These are phyloP conservation scores for Phenganax subtilis DNA, from an alignment of 92 coral and sea anemone genomes.

Conservation along the genomic window DNA sequence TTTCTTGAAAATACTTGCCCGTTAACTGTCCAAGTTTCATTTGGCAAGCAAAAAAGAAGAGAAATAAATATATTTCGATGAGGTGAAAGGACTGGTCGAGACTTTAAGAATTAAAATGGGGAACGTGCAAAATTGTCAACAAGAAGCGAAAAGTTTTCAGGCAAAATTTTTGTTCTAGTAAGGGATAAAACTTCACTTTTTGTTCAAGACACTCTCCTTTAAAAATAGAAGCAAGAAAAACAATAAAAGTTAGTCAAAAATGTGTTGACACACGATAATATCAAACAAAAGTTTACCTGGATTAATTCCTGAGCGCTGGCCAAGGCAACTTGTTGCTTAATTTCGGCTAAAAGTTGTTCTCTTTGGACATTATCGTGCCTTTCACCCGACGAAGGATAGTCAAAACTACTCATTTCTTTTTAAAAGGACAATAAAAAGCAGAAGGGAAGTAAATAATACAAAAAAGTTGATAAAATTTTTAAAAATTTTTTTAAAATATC, in stretches of 20 bases:
- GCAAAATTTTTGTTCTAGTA: too few species aligned
- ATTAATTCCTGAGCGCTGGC: constrained; percentile 90
- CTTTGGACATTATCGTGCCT: constrained; percentile 69
- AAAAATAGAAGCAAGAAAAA: background rate
- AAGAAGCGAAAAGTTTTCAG: too few species aligned
- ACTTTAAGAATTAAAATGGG: too few species aligned
- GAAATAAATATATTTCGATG: too few species aligned
- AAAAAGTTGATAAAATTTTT: background rate
- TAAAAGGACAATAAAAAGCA: background rate
- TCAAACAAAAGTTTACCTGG: constrained; percentile 51
- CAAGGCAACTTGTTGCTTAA: constrained; percentile 79
- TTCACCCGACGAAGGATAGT: constrained; percentile 59
- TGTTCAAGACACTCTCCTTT: background rate
- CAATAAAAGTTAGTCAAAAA: background rate
- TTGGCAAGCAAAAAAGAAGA: too few species aligned
- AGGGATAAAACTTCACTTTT: too few species aligned
- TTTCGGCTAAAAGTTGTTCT: constrained; percentile 86
- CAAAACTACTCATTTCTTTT: constrained; percentile 66
- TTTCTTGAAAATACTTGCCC: too few species aligned
- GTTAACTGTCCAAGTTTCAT: too few species aligned
- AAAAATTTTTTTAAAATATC: background rate
- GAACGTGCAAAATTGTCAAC: too few species aligned
- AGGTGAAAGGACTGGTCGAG: too few species aligned
- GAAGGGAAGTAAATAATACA: background rate
- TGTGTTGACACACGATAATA: background rate